Percentiles rank a stretch among this genome's conserved stretches.
phyloP scores from a whole-genome alignment of 2,113 vertebrate species.

The Macrotis lagotis region DNA sequence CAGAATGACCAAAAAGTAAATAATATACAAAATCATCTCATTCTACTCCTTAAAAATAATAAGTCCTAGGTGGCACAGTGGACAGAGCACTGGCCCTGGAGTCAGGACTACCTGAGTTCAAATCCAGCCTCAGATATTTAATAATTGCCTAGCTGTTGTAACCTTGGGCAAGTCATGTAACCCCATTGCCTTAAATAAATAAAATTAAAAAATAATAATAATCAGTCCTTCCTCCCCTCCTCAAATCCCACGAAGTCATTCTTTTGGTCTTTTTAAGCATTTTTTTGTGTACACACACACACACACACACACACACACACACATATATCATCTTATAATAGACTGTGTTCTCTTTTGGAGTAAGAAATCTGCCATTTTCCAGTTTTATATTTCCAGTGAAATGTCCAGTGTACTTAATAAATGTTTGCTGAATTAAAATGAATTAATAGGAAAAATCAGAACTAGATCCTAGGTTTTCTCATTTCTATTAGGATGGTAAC shows the following conservation, averaged over 20 bases:
- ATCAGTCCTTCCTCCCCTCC: background rate
- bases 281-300: background rate
- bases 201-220: too few species aligned
- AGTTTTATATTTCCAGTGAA: background rate
- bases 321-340: background rate
- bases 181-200: too few species aligned
- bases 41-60: background rate
- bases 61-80: too few species aligned
- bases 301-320: too few species aligned
- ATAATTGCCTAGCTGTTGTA: too few species aligned
- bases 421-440: too few species aligned
- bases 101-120: too few species aligned
- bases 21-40: background rate
- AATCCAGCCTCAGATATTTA: too few species aligned
- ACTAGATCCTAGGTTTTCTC: background rate
- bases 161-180: too few species aligned
- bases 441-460: too few species aligned
- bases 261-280: background rate
- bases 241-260: background rate
- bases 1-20: background rate
- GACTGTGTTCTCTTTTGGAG: background rate
- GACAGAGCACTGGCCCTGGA: too few species aligned
- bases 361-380: background rate
- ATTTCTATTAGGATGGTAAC: background rate
- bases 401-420: background rate